These are phyloP conservation scores for Pollenia griseotomentosa DNA, from an alignment of 2,888 invertebrate species.

Conservation along the genomic window DNA sequence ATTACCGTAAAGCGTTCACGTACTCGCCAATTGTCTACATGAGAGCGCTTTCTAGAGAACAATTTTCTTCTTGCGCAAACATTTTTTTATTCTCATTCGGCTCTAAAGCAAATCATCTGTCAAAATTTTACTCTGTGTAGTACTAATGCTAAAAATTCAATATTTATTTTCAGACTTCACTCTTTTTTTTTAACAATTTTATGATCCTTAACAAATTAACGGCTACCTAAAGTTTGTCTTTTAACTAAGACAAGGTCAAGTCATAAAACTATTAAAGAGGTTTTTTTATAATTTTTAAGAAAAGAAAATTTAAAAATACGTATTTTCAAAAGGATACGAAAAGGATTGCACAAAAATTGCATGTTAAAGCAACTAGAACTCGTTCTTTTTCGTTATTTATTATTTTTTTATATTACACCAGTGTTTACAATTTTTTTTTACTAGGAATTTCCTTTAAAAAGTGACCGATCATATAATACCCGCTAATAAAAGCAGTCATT, in stretches of 20 bases:
- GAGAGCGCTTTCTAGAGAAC: no score
- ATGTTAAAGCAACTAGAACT: slow-evolving; percentile 71
- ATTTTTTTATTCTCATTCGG: no score
- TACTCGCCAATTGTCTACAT: no score
- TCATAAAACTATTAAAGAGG: slow-evolving; percentile 36
- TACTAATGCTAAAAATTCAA: no score
- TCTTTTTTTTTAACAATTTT: slow-evolving; percentile 16
- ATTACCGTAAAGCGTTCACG: no score
- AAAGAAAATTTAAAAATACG: slow-evolving; percentile 20
- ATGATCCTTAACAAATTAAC: slow-evolving; percentile 33
- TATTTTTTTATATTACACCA: slow-evolving; percentile 30
- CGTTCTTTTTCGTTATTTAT: slow-evolving; percentile 8
- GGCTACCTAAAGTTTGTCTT: slow-evolving; percentile 42
- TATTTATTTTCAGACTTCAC: no score
- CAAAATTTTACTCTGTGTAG: slow-evolving; percentile 14
- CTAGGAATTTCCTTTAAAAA: slow-evolving; percentile 48
- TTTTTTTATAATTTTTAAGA: slow-evolving; percentile 45
- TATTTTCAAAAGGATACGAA: slow-evolving; percentile 49
- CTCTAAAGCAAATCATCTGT: neutral
- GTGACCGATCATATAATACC: neutral
- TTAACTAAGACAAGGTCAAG: slow-evolving; percentile 15
- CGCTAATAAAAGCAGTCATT: slow-evolving; percentile 35
- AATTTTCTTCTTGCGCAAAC: no score
- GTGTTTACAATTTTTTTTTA: slow-evolving; percentile 8
- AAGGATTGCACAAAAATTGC: slow-evolving; percentile 83